A percentile compares a stretch with the other conserved stretches of the same genome.
Conservation (phyloP, 2,797 vertebrate species). For the Etheostoma nigrum region DNA sequence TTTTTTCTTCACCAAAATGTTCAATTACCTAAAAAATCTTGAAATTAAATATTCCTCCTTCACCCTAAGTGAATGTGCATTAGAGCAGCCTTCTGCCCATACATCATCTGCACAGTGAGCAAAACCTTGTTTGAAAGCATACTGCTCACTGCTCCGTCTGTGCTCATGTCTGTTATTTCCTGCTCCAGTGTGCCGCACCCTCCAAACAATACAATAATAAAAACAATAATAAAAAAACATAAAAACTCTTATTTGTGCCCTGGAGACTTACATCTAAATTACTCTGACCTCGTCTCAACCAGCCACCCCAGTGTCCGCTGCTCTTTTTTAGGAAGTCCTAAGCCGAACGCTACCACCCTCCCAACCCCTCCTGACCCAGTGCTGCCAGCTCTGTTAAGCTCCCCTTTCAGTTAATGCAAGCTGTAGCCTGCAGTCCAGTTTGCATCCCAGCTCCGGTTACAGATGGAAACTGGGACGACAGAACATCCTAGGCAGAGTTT, state of each 20-base stretch:
- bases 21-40: not conserved
- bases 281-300: constrained; percentile 30
- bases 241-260: not conserved
- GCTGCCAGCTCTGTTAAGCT: constrained; percentile 41
- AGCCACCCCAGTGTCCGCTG: constrained; percentile 18
- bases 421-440: constrained; percentile 53
- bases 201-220: not conserved
- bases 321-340: constrained; percentile 39
- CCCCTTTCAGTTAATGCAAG: constrained; percentile 56
- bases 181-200: not conserved
- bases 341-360: not conserved
- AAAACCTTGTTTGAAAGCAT: not conserved
- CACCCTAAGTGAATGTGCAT: no score
- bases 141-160: not conserved
- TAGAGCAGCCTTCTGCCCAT: not conserved
- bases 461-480: constrained; percentile 44
- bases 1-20: not conserved
- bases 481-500: constrained; percentile 17
- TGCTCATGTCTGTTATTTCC: not conserved
- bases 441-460: constrained; percentile 57
- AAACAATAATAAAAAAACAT: not conserved
- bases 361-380: constrained; percentile 20
- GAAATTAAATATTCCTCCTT: not conserved
- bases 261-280: not conserved
- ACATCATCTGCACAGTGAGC: not conserved